These are phyloP conservation scores for Chelonus formosanus DNA, from an alignment of 2,888 invertebrate genomes.

Conservation along the genomic window DNA sequence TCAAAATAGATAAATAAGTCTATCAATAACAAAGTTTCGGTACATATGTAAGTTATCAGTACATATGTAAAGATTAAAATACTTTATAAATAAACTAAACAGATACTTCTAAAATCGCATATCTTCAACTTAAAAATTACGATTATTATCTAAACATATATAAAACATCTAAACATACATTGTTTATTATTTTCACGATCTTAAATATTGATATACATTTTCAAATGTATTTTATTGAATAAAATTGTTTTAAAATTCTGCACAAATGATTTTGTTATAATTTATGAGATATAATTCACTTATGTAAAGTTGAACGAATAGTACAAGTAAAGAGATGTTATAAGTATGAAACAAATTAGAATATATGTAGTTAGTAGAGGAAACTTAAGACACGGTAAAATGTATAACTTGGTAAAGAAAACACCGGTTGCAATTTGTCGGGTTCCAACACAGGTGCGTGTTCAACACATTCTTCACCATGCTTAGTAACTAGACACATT, in stretches of 20 bases:
- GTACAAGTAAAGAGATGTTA: neutral
- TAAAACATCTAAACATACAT: too few relatives aligned
- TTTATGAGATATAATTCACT: neutral
- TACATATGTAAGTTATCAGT: too few relatives aligned
- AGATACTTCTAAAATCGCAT: too few relatives aligned
- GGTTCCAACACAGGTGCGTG: constrained; percentile 93
- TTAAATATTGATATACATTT: too few relatives aligned
- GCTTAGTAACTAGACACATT: constrained; percentile 58
- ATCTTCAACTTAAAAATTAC: too few relatives aligned
- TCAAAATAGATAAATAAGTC: too few relatives aligned
- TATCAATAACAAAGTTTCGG: too few relatives aligned
- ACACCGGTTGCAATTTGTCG: constrained; percentile 92
- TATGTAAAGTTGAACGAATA: neutral
- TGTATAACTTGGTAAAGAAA: constrained; percentile 78
- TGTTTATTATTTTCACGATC: too few relatives aligned
- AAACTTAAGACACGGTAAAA: constrained; percentile 66
- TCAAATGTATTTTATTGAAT: neutral
- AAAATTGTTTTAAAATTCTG: constrained; percentile 40
- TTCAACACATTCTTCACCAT: constrained; percentile 62
- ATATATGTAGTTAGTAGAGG: constrained; percentile 58
- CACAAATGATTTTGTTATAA: constrained; percentile 27
- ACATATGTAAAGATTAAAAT: too few relatives aligned
- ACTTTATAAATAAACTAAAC: too few relatives aligned
- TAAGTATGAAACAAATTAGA: neutral
- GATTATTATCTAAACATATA: too few relatives aligned